Percentiles rank a stretch among this genome's conserved stretches.
Conservation (phyloP, 2,797 vertebrate genomes). For the Tokudaia tokunoshimensis region DNA sequence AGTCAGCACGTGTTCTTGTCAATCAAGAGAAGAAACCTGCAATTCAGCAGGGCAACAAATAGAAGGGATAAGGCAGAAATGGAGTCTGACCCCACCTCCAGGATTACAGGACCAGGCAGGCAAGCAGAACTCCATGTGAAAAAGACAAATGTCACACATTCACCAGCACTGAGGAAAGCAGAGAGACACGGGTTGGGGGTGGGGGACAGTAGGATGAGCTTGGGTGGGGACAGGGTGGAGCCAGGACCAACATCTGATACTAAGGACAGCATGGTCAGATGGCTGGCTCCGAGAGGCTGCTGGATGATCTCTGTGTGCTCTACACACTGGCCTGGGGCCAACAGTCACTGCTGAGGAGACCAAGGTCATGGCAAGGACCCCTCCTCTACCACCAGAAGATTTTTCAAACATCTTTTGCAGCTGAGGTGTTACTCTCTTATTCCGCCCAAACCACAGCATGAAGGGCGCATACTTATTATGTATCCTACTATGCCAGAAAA, state of each 20-base stretch:
- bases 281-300: slow-evolving; percentile 3
- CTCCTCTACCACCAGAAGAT: background rate
- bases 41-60: slow-evolving; percentile 30
- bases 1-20: slow-evolving; percentile 61
- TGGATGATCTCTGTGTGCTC: slow-evolving; percentile 43
- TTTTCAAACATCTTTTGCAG: background rate
- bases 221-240: background rate
- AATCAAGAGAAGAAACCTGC: slow-evolving; percentile 66
- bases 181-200: background rate
- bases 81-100: background rate
- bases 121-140: background rate
- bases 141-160: background rate
- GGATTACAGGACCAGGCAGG: background rate
- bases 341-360: slow-evolving; percentile 13
- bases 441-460: background rate
- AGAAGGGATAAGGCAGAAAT: background rate
- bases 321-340: slow-evolving; percentile 29
- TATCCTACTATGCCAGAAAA: background rate
- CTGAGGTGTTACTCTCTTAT: background rate
- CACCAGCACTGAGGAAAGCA: background rate
- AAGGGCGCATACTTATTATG: background rate
- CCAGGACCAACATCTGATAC: background rate
- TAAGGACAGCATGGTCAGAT: background rate
- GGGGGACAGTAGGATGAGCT: background rate
- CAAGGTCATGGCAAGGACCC: slow-evolving; percentile 58